Percentiles rank a stretch among this genome's conserved stretches.
phyloP scores from a whole-genome alignment of 2,797 vertebrate species.

The Simalia tracyae region DNA sequence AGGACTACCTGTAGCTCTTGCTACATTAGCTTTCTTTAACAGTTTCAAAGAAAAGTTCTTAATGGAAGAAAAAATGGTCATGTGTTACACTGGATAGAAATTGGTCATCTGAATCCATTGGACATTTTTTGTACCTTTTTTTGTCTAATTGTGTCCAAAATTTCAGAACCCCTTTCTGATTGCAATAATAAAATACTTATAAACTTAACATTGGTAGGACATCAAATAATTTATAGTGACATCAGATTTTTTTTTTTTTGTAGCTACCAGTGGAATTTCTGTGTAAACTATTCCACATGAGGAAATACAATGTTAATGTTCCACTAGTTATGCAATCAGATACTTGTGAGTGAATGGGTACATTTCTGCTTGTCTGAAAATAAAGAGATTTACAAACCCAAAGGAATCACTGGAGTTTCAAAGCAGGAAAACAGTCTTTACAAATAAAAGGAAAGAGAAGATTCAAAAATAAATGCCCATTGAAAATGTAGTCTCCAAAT shows the following conservation, averaged over 20 bases:
- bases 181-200: conserved; percentile 60
- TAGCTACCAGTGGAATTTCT: conserved; percentile 69
- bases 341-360: conserved; percentile 45
- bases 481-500: conserved; percentile 71
- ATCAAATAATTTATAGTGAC: conserved; percentile 65
- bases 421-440: conserved; percentile 73
- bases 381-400: conserved; percentile 63
- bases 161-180: conserved; percentile 67
- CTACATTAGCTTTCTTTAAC: background rate
- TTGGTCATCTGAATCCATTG: conserved; percentile 2
- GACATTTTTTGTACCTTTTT: conserved; percentile 58
- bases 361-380: conserved; percentile 22
- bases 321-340: conserved; percentile 62
- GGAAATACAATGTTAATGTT: conserved; percentile 70
- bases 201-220: conserved; percentile 66
- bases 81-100: background rate
- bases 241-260: conserved; percentile 48
- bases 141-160: conserved; percentile 68
- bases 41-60: background rate
- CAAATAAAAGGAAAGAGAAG: conserved; percentile 65
- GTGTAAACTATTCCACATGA: conserved; percentile 69
- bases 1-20: background rate
- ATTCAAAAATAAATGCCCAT: conserved; percentile 80
- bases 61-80: background rate
- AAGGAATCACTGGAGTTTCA: conserved; percentile 74